These are phyloP conservation scores for Brachionus calyciflorus DNA, from an alignment of 1,140 invertebrate genomes.

Conservation along the genomic window DNA sequence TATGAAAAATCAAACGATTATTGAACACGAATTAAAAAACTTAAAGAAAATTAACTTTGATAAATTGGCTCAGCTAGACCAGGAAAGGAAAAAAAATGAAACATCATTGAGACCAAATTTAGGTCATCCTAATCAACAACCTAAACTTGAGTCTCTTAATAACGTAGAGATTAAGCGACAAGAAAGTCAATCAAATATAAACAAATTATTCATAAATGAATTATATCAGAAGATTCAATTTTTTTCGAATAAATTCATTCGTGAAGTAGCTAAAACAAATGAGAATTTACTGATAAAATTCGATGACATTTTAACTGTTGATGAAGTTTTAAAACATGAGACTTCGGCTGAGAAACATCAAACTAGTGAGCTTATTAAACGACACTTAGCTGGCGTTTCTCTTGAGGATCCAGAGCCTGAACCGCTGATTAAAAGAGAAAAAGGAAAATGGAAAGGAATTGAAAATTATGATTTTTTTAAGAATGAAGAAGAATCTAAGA, in stretches of 20 bases:
- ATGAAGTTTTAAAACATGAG: slow-evolving; percentile 40
- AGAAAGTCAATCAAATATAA: neutral
- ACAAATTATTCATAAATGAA: neutral
- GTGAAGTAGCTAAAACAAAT: slow-evolving; percentile 19
- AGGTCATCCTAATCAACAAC: slow-evolving; percentile 9
- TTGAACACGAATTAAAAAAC: neutral
- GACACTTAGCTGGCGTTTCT: slow-evolving; percentile 12
- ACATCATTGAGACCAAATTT: neutral
- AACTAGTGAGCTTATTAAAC: slow-evolving; percentile 5
- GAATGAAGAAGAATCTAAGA: neutral
- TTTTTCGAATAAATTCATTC: neutral
- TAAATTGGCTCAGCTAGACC: neutral
- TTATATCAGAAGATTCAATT: neutral
- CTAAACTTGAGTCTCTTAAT: neutral
- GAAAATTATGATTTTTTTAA: slow-evolving; percentile 38
- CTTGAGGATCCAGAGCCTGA: slow-evolving; percentile 39
- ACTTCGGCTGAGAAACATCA: slow-evolving; percentile 25
- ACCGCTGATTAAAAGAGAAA: slow-evolving; percentile 2
- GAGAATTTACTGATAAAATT: slow-evolving; percentile 33
- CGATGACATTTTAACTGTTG: slow-evolving; percentile 40
- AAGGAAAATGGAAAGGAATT: slow-evolving; percentile 41
- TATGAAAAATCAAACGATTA: neutral
- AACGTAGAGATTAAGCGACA: neutral
- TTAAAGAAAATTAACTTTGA: neutral
- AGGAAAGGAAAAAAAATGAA: slow-evolving; percentile 6